phyloP scores from a whole-genome alignment of 2,113 vertebrate genomes.

The Proteles cristata region DNA sequence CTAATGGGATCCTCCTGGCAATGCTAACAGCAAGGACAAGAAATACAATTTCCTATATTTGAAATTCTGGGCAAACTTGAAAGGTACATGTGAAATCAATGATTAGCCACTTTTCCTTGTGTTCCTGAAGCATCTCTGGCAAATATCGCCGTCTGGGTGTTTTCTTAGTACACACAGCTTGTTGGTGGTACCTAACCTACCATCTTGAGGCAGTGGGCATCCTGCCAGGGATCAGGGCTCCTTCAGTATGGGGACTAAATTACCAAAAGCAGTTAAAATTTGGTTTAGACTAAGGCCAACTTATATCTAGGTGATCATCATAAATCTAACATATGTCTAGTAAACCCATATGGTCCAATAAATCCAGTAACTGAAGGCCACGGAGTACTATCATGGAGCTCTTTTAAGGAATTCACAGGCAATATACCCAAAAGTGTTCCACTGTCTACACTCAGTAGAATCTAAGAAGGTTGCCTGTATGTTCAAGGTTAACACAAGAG shows the following conservation, averaged over 20 bases:
- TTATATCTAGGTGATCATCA: neutral
- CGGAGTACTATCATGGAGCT: neutral
- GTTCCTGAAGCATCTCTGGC: neutral
- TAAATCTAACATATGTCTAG: conserved; percentile 52
- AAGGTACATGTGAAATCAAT: conserved; percentile 63
- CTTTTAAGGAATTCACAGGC: conserved; percentile 19
- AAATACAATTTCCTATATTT: conserved; percentile 64
- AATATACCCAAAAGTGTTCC: neutral
- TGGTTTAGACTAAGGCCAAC: conserved; percentile 16
- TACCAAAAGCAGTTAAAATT: conserved; percentile 47
- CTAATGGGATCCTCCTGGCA: conserved; percentile 5
- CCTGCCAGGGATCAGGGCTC: conserved; percentile 39
- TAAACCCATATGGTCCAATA: neutral
- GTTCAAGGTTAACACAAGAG: neutral
- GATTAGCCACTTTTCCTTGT: conserved; percentile 27
- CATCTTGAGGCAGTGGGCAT: conserved; percentile 7
- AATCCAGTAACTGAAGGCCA: conserved; percentile 23
- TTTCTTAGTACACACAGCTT: conserved; percentile 19
- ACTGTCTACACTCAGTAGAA: neutral
- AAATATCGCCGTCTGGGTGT: conserved; percentile 46
- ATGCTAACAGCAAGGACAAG: conserved; percentile 17
- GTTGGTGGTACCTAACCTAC: neutral
- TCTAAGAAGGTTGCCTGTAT: neutral
- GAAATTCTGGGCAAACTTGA: conserved; percentile 58
- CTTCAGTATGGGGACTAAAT: neutral